Base-by-base conservation (phyloP, 2,797 vertebrate genomes). In the Oophaga sylvatica region DNA sequence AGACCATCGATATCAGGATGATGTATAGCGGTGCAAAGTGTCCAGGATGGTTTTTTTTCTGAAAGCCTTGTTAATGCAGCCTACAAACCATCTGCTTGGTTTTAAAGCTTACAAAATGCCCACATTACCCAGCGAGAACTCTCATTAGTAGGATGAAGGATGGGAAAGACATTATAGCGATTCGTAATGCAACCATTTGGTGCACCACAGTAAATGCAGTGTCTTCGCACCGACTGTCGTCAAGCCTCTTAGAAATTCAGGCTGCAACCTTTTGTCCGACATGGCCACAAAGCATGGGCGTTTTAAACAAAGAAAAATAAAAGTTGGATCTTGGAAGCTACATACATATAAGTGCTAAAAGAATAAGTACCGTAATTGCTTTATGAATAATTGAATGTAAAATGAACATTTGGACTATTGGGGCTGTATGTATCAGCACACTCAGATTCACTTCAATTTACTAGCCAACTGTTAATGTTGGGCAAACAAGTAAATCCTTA, bases 31-130 rank as follows among this genome's bases (percentile, higher is more conserved):
- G 78, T 60, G 71, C 83, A 81, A 56, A 73, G 79, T 48, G 70
- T 76, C 70, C 71, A 48, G 82, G 67, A 77, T 59, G 19, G 19
- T 41, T 82, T 35, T 68, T 84, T 87, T 65, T 16, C 79, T 83
- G 71, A 86, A 85, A 82, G 87, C 83, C 71, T 82, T 65, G 68
- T 76, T 89, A 89, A 89, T 89, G 83, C 87, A 81, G 83, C 87
- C 87, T 82, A 89, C 87, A 89, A 89, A 89, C 88, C 84, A 86
- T 86, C 84, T 89, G 88, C 84, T 89, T 89, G 80, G 80, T 77
- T 86, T 89, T 89, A 83, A 86, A 81, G 88, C 84, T 89, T 89
- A 89, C 79, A 83, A 77, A 86, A 89, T 89, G 88, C 80, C 87
- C 88, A 89, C 63, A 89, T 86, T 89, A 83, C 88, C 62, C 87